Evolutionary conservation across 2,113 vertebrate species (phyloP), one percentile per base, ranked within the genome.

Genomic region (Nanger granti): DNA sequence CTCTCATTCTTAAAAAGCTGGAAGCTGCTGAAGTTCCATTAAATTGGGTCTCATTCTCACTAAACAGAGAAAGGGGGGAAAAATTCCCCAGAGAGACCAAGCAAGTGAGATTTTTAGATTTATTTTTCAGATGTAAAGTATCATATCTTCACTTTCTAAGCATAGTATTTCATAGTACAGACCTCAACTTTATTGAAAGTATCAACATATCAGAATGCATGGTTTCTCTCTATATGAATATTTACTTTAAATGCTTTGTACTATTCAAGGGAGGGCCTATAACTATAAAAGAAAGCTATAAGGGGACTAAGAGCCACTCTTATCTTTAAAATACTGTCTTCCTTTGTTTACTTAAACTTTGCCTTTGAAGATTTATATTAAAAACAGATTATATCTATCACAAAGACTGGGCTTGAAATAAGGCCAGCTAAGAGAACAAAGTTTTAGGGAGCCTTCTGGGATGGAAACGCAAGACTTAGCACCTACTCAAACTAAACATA

Each of bases 161-260:
- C 13, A 87, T 2, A 94, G 29, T 9, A 95, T 86, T 95, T 62
- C 83, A 96, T 5, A 89, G 44, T 84, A 95, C 28, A 96, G 57
- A 94, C 52, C 96, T 97, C 69, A 87, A 76, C 28, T 97, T 96
- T 49, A 93, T 18, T 84, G 91, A 95, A 94, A 55, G n/a, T 60
- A 66, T 87, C 44, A 95, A 49, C 73, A 64, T 85, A 44, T 84
- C 60, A 90, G 47, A 66, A 80, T 90, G 31, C 20, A 88, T 90
- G 80, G 57, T 44, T 92, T 91, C 86, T 90, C 82, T 66, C 24
- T 82, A 47, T 17, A 62, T 41, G 52, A 86, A 91, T 82, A 95
- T 79, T 91, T 95, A 82, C 22, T 85, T 86, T 41, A 73, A 94
- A 69, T 82, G 28, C 24, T 90, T 80, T 31, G 10, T 41, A 91